Base-by-base conservation (phyloP, 2,888 invertebrate species). In the Cylloceria caligata region DNA sequence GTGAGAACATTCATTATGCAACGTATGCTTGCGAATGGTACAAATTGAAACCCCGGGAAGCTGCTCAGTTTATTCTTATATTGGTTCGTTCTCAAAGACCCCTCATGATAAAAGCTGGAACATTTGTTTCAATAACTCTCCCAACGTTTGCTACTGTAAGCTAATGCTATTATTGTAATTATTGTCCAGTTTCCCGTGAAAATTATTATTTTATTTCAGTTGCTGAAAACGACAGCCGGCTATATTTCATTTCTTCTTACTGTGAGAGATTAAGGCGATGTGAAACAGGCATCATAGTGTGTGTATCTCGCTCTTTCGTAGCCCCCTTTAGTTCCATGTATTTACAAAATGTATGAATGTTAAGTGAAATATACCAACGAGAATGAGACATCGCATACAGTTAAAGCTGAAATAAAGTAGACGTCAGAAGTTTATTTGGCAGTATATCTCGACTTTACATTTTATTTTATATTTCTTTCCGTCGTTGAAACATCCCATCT, bases 81-180 rank as follows among this genome's bases (percentile, higher is more conserved):
- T 77, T 84, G 64, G 7, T 60, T 11, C 85, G 67, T 34, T 30
- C 86, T 11, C 82, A 67, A 24, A 73, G 45, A 4, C 83, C 86
- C 6, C 62, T 86, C 21, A 52, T 71, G 2, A 19, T 87, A 55
- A 87, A 85, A 1, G 86, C 83, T 0, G 85, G 85, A 42, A 86
- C 84, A 62, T 64, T 84, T 0, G 67, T 84, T 77, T 83, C 85
- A 21, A n/a, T 87, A 24, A 80, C 79, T 6, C 65, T 86, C 68
- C 64, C 34, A 36, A 69, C 79, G 0, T 83, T 86, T 34, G 84
- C 81, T 47, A 81, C 69, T 5, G 85, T 87, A 79, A 83, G 78
- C 21, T 60, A 7, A 9, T 52, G n/a, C 11, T 1, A n/a, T 42
- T 39, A 39, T 39, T 42, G n/a, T 13, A 13, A 3, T 42, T 42